Evolutionary conservation across 2,888 invertebrate genomes (phyloP), one percentile per base, ranked within the genome.

Genomic region (Ceriagrion tenellum): DNA sequence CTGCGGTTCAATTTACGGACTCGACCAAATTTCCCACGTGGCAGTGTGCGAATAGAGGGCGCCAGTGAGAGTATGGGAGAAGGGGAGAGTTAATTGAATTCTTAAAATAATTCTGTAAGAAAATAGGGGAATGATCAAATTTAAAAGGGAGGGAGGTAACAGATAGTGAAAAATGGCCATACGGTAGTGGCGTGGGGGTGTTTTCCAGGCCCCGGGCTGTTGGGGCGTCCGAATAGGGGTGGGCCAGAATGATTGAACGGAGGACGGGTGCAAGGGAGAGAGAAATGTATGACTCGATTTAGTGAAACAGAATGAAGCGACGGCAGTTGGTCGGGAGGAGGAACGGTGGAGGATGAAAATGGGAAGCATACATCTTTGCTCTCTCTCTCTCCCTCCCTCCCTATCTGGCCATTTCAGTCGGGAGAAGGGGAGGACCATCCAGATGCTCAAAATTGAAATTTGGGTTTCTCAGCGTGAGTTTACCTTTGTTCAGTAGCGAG

Each of bases 381-480:
- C 59, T 59, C 59, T 8, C 56, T 56, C 56, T 56, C 56, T 56
- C 56, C 16, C 59, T 59, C 59, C 20, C 59, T 59, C 12, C 20
- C 59, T 59, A 16, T 59, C 81, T 81, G 81, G 35, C 81, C 81
- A 81, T 81, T 81, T 81, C 81, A 81, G 1, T 13, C 35, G 81
- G 81, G 35, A 81, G 81, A 81, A 81, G 81, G 20, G 59, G 13
- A 20, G 74, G 74, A 74, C 74, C 74, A 30, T 10, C 10, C 81
- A 35, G 81, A 13, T 16, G 35, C 13, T 81, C 81, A 81, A 81
- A 81, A 81, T 81, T 81, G 81, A 81, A 81, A 81, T 81, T 81
- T 81, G 35, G 81, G 81, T 81, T 81, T 81, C 81, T 81, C 81
- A 81, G 81, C 81, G 81, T 81, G 81, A 81, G 81, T 81, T 81